phyloP scores from a whole-genome alignment of 2,113 vertebrate species.

The Pycnonotus jocosus region DNA sequence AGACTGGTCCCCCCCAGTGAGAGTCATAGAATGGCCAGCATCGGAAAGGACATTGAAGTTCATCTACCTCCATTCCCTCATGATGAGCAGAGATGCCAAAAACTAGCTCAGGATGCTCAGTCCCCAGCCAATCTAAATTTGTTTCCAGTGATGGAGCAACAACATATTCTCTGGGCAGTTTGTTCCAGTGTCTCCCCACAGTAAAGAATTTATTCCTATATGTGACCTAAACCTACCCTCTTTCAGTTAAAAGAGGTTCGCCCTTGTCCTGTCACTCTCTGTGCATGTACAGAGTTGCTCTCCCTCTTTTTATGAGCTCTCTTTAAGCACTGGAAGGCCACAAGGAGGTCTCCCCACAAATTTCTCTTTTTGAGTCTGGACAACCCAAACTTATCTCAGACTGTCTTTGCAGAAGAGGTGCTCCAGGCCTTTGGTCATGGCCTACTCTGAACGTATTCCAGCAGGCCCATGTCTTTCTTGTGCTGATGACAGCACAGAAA shows the following conservation, averaged over 20 bases:
- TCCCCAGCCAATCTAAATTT: background rate
- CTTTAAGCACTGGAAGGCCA: background rate
- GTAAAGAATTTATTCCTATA: background rate
- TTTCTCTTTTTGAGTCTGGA: background rate
- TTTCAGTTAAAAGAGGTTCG: background rate
- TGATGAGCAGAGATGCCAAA: background rate
- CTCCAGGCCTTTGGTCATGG: background rate
- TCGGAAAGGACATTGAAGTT: background rate
- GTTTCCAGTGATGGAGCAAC: background rate
- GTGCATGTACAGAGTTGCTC: background rate
- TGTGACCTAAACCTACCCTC: background rate
- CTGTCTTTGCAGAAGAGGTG: fast-evolving
- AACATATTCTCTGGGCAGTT: background rate
- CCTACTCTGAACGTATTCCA: background rate
- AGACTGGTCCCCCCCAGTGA: background rate
- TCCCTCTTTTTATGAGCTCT: background rate
- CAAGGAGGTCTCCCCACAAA: background rate
- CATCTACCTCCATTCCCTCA: background rate
- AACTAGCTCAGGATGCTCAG: background rate
- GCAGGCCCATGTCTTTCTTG: background rate
- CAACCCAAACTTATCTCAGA: background rate
- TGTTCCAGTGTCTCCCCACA: background rate
- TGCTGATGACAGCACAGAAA: background rate
- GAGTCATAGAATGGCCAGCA: background rate
- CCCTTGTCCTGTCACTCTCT: background rate